Percentiles rank a stretch among this genome's conserved stretches.
These are phyloP conservation scores for Conus canariensis DNA, from an alignment of 2,888 invertebrate genomes.

Conservation along the genomic window DNA sequence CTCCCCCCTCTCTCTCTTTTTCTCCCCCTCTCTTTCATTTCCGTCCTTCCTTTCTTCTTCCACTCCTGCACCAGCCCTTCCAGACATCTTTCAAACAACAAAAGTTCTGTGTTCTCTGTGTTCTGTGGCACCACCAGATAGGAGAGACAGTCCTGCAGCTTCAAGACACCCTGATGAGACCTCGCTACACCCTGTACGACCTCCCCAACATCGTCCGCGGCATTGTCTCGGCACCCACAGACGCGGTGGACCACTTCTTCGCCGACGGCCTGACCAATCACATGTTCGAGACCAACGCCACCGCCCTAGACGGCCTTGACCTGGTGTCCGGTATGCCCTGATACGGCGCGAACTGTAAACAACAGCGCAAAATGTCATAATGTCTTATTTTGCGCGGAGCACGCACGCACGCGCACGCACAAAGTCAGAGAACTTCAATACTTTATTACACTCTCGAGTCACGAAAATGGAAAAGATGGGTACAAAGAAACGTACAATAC, in stretches of 20 bases:
- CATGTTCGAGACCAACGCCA: constrained; percentile 22
- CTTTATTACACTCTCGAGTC: no score
- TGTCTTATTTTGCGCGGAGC: no score
- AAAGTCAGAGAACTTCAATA: no score
- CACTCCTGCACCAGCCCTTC: no score
- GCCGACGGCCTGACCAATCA: background rate
- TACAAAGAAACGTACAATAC: no score
- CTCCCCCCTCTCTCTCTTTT: no score
- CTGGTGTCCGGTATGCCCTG: background rate
- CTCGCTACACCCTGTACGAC: background rate
- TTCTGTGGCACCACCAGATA: background rate
- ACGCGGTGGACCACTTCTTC: constrained; percentile 16
- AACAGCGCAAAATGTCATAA: no score
- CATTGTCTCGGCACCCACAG: background rate
- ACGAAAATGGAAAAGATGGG: no score
- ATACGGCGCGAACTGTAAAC: background rate
- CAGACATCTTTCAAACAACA: background rate
- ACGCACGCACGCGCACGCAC: no score
- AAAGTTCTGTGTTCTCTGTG: background rate
- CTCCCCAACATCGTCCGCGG: background rate
- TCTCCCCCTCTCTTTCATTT: no score
- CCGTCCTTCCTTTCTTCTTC: no score
- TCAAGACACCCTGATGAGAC: constrained; percentile 29
- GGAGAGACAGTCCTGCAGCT: background rate
- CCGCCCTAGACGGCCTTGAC: constrained; percentile 10